A percentile compares a stretch with the other conserved stretches of the same genome.
Conservation (phyloP, 2,113 vertebrate species). For the Tauraco erythrolophus region DNA sequence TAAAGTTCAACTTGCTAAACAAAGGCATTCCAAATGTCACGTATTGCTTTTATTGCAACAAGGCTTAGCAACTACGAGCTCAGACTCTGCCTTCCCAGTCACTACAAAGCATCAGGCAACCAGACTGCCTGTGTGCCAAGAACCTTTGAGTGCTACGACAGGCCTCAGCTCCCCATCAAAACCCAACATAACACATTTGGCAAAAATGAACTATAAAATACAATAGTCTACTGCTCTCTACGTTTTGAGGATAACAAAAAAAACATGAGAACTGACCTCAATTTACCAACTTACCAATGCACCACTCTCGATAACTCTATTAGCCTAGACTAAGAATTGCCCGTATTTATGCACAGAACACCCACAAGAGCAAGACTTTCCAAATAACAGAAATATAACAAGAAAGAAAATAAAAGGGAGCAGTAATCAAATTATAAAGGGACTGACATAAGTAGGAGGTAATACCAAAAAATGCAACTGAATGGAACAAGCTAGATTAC, state of each 20-base stretch:
- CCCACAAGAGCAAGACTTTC: not conserved
- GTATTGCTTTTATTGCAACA: not conserved
- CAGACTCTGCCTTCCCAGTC: not conserved
- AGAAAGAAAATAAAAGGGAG: not conserved
- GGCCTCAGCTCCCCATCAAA: not conserved
- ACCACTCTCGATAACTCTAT: not conserved
- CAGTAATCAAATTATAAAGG: not conserved
- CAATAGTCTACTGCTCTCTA: fast-evolving
- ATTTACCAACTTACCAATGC: not conserved
- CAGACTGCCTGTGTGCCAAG: not conserved
- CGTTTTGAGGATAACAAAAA: not conserved
- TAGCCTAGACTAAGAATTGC: not conserved
- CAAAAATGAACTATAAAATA: not conserved
- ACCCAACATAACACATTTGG: not conserved
- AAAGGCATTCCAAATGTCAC: not conserved
- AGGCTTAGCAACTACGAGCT: not conserved
- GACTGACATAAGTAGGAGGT: not conserved
- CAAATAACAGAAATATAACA: not conserved
- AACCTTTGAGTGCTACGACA: not conserved
- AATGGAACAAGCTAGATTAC: not conserved
- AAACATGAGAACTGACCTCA: not conserved
- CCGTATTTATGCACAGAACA: not conserved
- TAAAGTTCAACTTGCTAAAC: not conserved
- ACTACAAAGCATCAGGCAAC: not conserved
- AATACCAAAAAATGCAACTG: not conserved